Base-by-base conservation (phyloP, 2,113 vertebrate species). In the Corythornis cristatus region DNA sequence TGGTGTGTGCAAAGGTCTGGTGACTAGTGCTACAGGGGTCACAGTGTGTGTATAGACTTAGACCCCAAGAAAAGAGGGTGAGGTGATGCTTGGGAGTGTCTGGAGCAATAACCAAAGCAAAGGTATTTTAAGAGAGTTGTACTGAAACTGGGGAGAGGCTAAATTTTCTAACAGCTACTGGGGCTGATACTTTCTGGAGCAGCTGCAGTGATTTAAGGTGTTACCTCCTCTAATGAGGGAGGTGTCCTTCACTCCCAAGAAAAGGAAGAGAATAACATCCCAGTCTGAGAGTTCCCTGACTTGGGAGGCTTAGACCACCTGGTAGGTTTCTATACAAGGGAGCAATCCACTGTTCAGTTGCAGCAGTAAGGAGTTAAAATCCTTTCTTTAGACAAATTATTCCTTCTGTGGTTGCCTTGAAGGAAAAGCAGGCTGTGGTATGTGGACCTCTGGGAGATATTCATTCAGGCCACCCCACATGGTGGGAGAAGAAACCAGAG, bases 341-440 rank as follows among this genome's bases (percentile, higher is more conserved):
- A 96, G 51, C 79, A 93, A 89, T 76, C 51, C 13, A 19, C 46
- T 66, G 84, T 66, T 15, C 54, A 58, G 26, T 65, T 50, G 33
- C 50, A 85, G 71, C 21, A 62, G 46, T 23, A 74, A 88, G 46
- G 85, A 94, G 96, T 94, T 95, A 96, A 96, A 95, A 91, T 70
- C 40, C 31, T 58, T 88, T 76, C 67, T 88, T 89, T 93, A 91
- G 85, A 95, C 82, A 96, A 94, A 93, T 89, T 95, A 94, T 93
- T 96, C 67, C 89, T 89, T 70, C 40, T 83, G 88, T 93, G 85
- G 82, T 88, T 96, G 93, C 79, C 90, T 88, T 76, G 85, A 88
- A 89, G 67, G 60, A 91, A 95, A 91, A 94, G 60, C 72, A 66
- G 46, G 42, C 90, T 95, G 62, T 73, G 92, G 90, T 94, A 89